Conservation (phyloP, 2,113 vertebrate species). For the Lucifuga dentata region DNA sequence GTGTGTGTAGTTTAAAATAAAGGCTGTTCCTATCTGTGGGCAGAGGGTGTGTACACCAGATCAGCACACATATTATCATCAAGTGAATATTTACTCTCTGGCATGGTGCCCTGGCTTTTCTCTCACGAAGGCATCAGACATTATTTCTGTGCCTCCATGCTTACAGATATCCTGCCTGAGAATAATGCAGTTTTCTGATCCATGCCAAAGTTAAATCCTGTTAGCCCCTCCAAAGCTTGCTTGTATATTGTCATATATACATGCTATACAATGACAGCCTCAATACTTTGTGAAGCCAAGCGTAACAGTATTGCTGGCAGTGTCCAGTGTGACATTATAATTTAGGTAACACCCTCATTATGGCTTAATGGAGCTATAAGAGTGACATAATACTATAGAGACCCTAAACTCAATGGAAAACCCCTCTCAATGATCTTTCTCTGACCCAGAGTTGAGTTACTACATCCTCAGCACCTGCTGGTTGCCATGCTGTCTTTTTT, state of each 20-base stretch:
- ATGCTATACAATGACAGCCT: constrained; percentile 43
- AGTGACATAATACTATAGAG: constrained; percentile 76
- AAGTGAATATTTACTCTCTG: constrained; percentile 70
- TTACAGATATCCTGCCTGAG: constrained; percentile 4
- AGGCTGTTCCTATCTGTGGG: constrained; percentile 70
- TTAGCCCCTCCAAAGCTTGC: background rate
- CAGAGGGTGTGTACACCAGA: constrained; percentile 67
- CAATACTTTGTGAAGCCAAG: constrained; percentile 50
- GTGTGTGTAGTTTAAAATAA: constrained; percentile 56
- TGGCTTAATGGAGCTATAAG: constrained; percentile 58
- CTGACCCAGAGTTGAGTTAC: constrained; percentile 49
- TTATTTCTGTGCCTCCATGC: constrained; percentile 22
- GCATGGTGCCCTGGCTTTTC: constrained; percentile 52
- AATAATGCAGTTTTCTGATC: too few relatives aligned
- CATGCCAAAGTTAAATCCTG: too few relatives aligned
- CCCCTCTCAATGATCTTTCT: constrained; percentile 35
- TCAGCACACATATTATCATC: constrained; percentile 64
- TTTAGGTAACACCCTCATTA: constrained; percentile 70
- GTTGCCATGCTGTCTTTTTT: background rate
- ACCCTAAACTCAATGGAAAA: constrained; percentile 68
- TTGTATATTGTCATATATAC: constrained; percentile 21
- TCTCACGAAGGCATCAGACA: constrained; percentile 51
- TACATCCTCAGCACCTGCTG: constrained; percentile 46
- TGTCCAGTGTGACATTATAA: constrained; percentile 55
- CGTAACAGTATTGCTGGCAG: constrained; percentile 66